These are phyloP conservation scores for Styela plicata DNA, from an alignment of 23 tunicate genomes.

Conservation along the genomic window DNA sequence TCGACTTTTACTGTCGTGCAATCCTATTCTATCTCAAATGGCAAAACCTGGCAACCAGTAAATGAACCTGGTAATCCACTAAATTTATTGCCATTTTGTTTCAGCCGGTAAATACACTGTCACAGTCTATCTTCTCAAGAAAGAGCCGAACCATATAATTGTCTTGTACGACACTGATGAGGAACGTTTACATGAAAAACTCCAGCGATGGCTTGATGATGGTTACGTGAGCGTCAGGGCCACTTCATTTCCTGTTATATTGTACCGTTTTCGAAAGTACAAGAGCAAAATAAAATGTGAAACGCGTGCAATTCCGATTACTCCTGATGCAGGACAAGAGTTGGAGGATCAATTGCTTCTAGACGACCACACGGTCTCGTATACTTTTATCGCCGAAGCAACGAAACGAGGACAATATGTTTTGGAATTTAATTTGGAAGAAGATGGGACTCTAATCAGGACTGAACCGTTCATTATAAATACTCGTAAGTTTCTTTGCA, in stretches of 20 bases:
- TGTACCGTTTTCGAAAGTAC: background rate
- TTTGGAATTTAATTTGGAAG: background rate
- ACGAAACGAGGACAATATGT: background rate
- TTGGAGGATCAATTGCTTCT: background rate
- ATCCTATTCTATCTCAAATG: no score
- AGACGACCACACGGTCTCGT: background rate
- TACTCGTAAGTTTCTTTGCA: background rate
- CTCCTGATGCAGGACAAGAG: background rate
- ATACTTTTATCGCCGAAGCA: background rate
- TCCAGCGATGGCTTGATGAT: background rate
- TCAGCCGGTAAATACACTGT: background rate
- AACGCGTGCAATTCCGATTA: background rate
- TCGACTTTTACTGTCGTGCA: no score
- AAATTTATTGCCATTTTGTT: no score
- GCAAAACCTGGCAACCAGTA: no score
- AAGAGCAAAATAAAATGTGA: background rate
- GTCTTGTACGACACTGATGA: background rate
- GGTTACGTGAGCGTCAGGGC: background rate
- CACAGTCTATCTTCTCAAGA: background rate
- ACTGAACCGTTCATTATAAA: background rate
- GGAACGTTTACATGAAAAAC: background rate
- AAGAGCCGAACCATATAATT: background rate
- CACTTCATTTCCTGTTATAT: background rate
- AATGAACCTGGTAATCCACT: no score
- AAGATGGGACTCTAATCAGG: background rate